These are phyloP conservation scores for Heteractis magnifica DNA, from an alignment of 92 coral and sea anemone species.

Conservation along the genomic window DNA sequence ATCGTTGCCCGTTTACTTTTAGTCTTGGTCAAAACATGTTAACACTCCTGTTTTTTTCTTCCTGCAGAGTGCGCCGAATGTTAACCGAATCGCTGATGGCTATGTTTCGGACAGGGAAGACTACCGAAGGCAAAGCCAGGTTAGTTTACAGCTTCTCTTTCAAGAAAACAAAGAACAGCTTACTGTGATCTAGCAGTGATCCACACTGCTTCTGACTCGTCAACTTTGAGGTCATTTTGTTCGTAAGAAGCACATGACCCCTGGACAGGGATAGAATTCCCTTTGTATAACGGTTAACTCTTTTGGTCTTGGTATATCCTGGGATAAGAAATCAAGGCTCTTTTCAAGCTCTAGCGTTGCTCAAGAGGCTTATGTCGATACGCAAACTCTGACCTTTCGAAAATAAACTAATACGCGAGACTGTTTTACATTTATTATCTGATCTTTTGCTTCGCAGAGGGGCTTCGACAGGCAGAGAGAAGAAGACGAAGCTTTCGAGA, in stretches of 20 bases:
- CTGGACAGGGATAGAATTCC: too few species aligned
- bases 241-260: too few species aligned
- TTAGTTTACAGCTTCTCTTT: neutral
- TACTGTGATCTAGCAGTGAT: too few species aligned
- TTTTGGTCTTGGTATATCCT: too few species aligned
- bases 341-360: neutral
- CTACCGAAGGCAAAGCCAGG: conserved; percentile 16
- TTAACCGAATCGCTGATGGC: conserved; percentile 37
- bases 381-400: neutral
- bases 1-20: too few species aligned
- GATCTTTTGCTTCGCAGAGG: conserved; percentile 1
- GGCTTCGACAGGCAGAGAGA: conserved; percentile 22
- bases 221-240: too few species aligned
- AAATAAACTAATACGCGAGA: neutral
- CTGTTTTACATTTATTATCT: neutral
- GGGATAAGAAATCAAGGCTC: neutral
- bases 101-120: conserved; percentile 36
- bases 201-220: too few species aligned
- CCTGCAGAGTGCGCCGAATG: conserved; percentile 70
- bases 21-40: neutral
- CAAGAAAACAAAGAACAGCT: too few species aligned
- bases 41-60: conserved; percentile 7
- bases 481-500: conserved; percentile 27
- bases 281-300: too few species aligned
- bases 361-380: neutral